phyloP scores from a whole-genome alignment of 2,113 vertebrate species.

The Baryphthengus martii region DNA sequence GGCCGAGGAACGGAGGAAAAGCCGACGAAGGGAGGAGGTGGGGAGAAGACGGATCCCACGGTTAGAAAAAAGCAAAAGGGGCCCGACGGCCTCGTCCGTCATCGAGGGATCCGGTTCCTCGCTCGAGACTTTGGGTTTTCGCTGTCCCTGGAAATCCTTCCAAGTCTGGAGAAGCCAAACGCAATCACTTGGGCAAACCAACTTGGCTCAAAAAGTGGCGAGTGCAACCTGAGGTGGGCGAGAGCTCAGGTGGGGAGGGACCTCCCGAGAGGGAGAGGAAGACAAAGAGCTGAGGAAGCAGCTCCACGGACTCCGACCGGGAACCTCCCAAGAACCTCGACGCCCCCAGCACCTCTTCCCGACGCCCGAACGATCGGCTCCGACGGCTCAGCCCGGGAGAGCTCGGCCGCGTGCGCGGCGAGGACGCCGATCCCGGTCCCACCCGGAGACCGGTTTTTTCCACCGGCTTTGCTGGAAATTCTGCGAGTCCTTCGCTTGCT shows the following conservation, averaged over 20 bases:
- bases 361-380: too few relatives aligned
- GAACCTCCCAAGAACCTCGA: background rate
- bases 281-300: background rate
- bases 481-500: background rate
- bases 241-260: background rate
- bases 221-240: slow-evolving; percentile 24
- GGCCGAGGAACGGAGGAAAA: fast-evolving
- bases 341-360: fast-evolving
- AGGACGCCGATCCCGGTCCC: too few relatives aligned
- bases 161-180: background rate
- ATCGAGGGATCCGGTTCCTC: fast-evolving
- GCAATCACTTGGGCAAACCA: background rate
- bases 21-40: background rate
- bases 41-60: background rate
- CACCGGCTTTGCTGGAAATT: too few relatives aligned
- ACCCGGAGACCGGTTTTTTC: too few relatives aligned
- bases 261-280: background rate
- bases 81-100: fast-evolving
- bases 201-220: slow-evolving; percentile 36
- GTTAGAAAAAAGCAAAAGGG: fast-evolving
- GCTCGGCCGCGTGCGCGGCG: too few relatives aligned
- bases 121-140: slow-evolving; percentile 3
- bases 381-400: too few relatives aligned
- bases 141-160: slow-evolving; percentile 11
- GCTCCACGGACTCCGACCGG: fast-evolving